Conservation (phyloP, 2,113 vertebrate species). For the Hypanus sabinus region DNA sequence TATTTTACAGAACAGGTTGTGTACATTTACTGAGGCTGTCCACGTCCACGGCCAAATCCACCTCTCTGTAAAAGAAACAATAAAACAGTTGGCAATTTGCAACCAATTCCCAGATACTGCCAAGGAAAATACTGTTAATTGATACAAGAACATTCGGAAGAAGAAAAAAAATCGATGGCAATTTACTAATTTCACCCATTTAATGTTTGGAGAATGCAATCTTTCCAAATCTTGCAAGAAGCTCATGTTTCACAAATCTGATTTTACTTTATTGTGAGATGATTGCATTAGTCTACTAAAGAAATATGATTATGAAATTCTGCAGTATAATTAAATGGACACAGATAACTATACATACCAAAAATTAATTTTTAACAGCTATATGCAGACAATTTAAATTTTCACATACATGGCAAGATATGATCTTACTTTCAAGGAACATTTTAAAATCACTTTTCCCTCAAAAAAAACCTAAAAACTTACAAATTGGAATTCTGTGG, state of each 20-base stretch:
- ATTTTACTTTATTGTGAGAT: not conserved
- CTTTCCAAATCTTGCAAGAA: not conserved
- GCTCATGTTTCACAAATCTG: not conserved
- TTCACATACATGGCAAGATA: not conserved
- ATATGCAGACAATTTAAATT: not conserved
- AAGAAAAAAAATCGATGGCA: not conserved
- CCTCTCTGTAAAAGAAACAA: conserved; percentile 73
- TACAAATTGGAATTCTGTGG: conserved; percentile 97
- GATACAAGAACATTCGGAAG: not conserved
- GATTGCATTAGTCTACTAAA: not conserved
- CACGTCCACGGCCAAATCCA: conserved; percentile 92
- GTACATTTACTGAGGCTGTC: conserved; percentile 81
- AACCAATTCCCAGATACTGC: not conserved
- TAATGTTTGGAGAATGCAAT: not conserved
- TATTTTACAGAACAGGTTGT: conserved; percentile 76
- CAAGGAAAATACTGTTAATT: not conserved
- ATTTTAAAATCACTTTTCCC: not conserved
- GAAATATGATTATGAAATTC: too few relatives aligned
- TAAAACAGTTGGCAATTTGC: not conserved
- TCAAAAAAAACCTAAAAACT: conserved; percentile 55
- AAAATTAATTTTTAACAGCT: not conserved
- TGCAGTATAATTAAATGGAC: not conserved
- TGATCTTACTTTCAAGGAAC: not conserved
- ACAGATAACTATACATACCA: not conserved
- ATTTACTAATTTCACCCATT: not conserved